Percentiles rank a stretch among this genome's conserved stretches.
phyloP scores from a whole-genome alignment of 1,140 invertebrate species.

The Eufriesea mexicana region DNA sequence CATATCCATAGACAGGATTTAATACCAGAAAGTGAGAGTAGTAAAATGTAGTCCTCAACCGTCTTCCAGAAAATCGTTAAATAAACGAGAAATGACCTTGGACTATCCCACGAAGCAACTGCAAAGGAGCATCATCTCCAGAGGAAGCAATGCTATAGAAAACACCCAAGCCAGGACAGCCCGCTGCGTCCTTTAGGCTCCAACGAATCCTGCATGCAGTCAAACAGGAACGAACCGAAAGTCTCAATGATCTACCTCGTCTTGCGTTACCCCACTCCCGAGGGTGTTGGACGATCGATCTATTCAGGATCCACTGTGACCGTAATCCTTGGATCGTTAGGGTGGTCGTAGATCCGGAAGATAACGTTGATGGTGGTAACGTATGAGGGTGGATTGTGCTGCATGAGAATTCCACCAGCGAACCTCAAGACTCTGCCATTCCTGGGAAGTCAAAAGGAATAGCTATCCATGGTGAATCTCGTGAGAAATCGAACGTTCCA shows the following conservation, averaged over 20 bases:
- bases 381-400: constrained; percentile 25
- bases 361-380: constrained; percentile 41
- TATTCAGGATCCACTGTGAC: constrained; percentile 57
- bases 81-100: not conserved
- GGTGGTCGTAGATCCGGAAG: constrained; percentile 51
- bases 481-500: not conserved
- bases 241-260: not conserved
- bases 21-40: no score
- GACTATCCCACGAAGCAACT: not conserved
- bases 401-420: not conserved
- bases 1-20: no score
- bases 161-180: constrained; percentile 13
- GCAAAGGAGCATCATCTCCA: not conserved
- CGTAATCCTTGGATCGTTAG: constrained; percentile 51
- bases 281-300: constrained; percentile 49
- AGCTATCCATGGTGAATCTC: not conserved
- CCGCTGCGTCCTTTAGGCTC: constrained; percentile 58
- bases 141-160: not conserved
- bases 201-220: constrained; percentile 17
- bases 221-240: not conserved
- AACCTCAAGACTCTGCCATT: not conserved
- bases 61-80: no score
- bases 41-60: no score
- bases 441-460: not conserved
- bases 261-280: constrained; percentile 15